phyloP scores from a whole-genome alignment of 2,888 invertebrate genomes.

The Torymus aiolomorphi region DNA sequence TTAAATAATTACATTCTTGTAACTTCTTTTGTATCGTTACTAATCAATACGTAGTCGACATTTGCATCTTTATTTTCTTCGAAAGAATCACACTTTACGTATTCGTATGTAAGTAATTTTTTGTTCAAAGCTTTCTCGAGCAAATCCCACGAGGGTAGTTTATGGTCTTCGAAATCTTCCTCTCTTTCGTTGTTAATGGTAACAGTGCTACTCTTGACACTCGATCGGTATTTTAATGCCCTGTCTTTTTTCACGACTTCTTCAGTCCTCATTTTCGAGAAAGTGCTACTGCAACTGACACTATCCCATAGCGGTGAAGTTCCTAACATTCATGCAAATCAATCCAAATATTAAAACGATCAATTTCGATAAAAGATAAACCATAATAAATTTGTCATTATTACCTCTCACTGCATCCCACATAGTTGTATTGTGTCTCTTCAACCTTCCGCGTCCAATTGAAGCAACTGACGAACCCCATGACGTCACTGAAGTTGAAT shows the following conservation, averaged over 20 bases:
- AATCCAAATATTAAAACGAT: conserved; percentile 4
- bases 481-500: conserved; percentile 66
- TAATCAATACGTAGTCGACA: conserved; percentile 60
- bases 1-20: not conserved
- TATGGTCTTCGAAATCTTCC: conserved; percentile 59
- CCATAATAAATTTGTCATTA: not conserved
- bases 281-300: conserved; percentile 63
- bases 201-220: conserved; percentile 10
- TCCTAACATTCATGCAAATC: conserved; percentile 55
- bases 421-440: conserved; percentile 60
- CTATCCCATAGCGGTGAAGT: conserved; percentile 66
- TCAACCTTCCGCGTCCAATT: conserved; percentile 61
- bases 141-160: conserved; percentile 68
- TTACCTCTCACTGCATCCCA: conserved; percentile 67
- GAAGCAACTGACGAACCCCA: conserved; percentile 68
- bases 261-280: conserved; percentile 65
- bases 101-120: conserved; percentile 65
- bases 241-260: conserved; percentile 48
- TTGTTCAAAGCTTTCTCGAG: conserved; percentile 67
- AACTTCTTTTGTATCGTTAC: conserved; percentile 57
- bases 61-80: conserved; percentile 58
- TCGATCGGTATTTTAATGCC: conserved; percentile 63
- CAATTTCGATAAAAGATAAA: not conserved
- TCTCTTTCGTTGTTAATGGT: conserved; percentile 54
- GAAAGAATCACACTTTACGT: conserved; percentile 58